Evolutionary conservation across 2,888 invertebrate genomes (phyloP).

Genomic region (Taphrorychus bicolor): DNA sequence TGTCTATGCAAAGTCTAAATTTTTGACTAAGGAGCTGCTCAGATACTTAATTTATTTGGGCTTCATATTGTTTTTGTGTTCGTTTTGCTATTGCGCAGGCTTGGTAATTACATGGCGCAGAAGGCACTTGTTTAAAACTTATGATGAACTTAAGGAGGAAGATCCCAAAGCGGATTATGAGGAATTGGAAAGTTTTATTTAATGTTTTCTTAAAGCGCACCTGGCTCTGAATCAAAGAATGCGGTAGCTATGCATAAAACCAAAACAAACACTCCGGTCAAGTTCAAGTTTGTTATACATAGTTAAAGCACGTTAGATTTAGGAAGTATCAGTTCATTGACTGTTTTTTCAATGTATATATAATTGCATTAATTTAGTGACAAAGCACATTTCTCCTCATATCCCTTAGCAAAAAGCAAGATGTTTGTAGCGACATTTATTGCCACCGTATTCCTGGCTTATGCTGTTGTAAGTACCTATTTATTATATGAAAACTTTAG

Average conservation of each 20-base stretch:
- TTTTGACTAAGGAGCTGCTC: conserved; percentile 65
- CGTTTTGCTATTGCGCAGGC: conserved; percentile 66
- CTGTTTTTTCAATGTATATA: not conserved
- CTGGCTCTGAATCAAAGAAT: not conserved
- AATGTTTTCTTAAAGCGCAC: not conserved
- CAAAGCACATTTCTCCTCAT: not conserved
- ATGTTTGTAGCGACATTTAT: not conserved
- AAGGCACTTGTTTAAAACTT: conserved; percentile 58
- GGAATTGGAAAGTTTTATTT: conserved; percentile 14
- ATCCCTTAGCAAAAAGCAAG: not conserved
- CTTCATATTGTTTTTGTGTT: conserved; percentile 64
- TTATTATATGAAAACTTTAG: too few relatives aligned
- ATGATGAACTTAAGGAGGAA: conserved; percentile 49
- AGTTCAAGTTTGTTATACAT: conserved; percentile 5
- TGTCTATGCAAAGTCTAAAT: conserved; percentile 62
- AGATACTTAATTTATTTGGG: conserved; percentile 67
- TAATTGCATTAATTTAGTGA: not conserved
- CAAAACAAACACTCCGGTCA: conserved; percentile 1
- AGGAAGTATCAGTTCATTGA: not conserved
- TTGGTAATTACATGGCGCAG: conserved; percentile 63
- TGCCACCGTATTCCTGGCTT: not conserved
- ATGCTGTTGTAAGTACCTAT: not conserved
- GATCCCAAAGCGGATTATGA: not conserved
- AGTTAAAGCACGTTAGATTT: not conserved
- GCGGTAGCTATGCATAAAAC: not conserved